Evolutionary conservation across 2,888 invertebrate species (phyloP).

Genomic region (Bombyx huttoni): DNA sequence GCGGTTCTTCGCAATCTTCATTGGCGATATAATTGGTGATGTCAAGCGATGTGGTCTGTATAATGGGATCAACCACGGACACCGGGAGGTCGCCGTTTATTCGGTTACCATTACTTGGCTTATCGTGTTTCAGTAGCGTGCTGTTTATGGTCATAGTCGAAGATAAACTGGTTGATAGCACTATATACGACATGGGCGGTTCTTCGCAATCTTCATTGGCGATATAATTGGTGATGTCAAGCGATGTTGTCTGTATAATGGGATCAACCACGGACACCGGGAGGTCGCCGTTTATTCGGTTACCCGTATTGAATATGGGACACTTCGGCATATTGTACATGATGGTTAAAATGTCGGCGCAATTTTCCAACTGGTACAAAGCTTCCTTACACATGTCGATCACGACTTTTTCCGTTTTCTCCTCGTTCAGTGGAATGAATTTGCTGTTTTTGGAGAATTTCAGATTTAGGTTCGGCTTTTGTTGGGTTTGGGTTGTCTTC

Average conservation of each 20-base stretch:
- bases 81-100: constrained; percentile 84
- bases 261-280: constrained; percentile 87
- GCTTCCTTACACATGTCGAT: constrained; percentile 82
- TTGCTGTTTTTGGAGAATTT: constrained; percentile 64
- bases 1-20: constrained; percentile 76
- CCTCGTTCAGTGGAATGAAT: constrained; percentile 58
- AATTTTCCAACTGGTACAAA: constrained; percentile 86
- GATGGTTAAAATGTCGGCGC: constrained; percentile 88
- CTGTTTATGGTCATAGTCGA: constrained; percentile 62
- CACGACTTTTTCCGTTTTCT: constrained; percentile 59
- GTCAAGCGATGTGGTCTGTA: constrained; percentile 80
- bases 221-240: constrained; percentile 79
- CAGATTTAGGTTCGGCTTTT: constrained; percentile 47
- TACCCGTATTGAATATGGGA: constrained; percentile 92
- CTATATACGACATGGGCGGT: constrained; percentile 77
- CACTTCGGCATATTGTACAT: constrained; percentile 97
- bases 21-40: constrained; percentile 78
- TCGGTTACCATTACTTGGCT: constrained; percentile 85
- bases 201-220: constrained; percentile 77
- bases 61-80: constrained; percentile 87
- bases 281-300: constrained; percentile 83
- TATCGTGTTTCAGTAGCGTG: constrained; percentile 79
- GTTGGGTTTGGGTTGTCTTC: constrained; percentile 38
- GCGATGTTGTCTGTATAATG: constrained; percentile 80
- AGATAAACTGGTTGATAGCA: constrained; percentile 68